Conservation (phyloP, 2,888 invertebrate genomes). For the Drosophila neutralis region DNA sequence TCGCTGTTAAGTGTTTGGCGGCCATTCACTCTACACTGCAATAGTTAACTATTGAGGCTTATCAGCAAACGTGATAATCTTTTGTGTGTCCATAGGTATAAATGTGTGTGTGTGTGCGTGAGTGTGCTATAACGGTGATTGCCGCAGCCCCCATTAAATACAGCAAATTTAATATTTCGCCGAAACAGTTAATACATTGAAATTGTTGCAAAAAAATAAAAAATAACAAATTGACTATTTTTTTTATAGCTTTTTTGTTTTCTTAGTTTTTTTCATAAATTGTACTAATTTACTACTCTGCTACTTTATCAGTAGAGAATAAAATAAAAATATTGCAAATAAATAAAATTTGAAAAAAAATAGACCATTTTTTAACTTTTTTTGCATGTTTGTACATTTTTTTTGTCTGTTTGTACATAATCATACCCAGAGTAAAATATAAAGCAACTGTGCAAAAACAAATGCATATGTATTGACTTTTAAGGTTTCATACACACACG, state of each 20-base stretch:
- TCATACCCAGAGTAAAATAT: not conserved
- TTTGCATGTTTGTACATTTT: not conserved
- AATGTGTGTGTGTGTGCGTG: slow-evolving; percentile 8
- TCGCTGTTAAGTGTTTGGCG: not conserved
- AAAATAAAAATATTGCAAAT: not conserved
- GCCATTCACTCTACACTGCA: slow-evolving; percentile 15
- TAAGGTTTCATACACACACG: slow-evolving; percentile 53
- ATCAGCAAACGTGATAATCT: slow-evolving; percentile 46
- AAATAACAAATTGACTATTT: too few species aligned
- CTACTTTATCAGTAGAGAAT: not conserved
- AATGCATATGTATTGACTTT: slow-evolving; percentile 54
- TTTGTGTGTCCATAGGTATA: not conserved
- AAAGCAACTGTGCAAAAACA: slow-evolving; percentile 20
- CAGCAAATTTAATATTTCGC: not conserved
- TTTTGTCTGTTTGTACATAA: not conserved
- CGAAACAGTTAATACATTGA: too few species aligned
- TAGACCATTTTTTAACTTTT: not conserved
- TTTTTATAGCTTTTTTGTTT: too few species aligned
- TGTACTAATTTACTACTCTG: too few species aligned
- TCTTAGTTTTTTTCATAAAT: too few species aligned
- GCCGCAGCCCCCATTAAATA: not conserved
- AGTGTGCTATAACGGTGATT: slow-evolving; percentile 6
- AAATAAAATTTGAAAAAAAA: not conserved
- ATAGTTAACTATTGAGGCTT: slow-evolving; percentile 37
- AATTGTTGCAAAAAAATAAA: too few species aligned